Evolutionary conservation across 2,888 invertebrate species (phyloP).

Genomic region (Sinelater perroti): DNA sequence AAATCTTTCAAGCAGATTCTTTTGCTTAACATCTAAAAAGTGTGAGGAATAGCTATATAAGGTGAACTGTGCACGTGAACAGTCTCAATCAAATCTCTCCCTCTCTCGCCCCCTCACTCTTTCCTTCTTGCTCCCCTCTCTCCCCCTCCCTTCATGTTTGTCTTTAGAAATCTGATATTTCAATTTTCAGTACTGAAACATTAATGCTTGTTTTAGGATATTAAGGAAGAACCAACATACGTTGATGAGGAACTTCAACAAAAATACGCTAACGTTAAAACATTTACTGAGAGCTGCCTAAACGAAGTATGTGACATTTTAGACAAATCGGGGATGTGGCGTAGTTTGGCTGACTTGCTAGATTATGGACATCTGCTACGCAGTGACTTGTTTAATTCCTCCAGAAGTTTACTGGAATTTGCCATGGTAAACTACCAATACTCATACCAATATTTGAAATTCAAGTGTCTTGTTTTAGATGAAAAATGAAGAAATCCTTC

Average conservation of each 20-base stretch:
- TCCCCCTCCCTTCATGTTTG: too few species aligned
- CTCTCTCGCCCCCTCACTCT: too few species aligned
- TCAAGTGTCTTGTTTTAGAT: constrained; percentile 41
- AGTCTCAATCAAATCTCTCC: too few species aligned
- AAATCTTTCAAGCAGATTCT: too few species aligned
- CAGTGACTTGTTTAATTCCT: constrained; percentile 62
- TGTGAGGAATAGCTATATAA: too few species aligned
- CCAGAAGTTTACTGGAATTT: constrained; percentile 66
- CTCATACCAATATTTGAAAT: background rate
- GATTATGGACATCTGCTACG: constrained; percentile 62
- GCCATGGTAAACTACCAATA: constrained; percentile 58
- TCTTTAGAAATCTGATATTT: too few species aligned
- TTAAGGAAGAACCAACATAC: constrained; percentile 26
- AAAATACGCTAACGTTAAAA: constrained; percentile 5
- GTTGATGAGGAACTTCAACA: too few species aligned
- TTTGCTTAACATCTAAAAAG: too few species aligned
- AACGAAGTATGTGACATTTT: constrained; percentile 63
- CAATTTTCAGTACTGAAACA: too few species aligned
- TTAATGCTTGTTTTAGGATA: constrained; percentile 7
- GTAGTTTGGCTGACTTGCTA: constrained; percentile 65
- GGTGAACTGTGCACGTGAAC: too few species aligned
- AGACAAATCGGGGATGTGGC: constrained; percentile 69
- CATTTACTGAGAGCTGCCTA: constrained; percentile 54
- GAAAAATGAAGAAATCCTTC: constrained; percentile 50
- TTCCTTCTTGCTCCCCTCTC: too few species aligned